phyloP scores from a whole-genome alignment of 2,797 vertebrate species.

The Sebastes alutus region DNA sequence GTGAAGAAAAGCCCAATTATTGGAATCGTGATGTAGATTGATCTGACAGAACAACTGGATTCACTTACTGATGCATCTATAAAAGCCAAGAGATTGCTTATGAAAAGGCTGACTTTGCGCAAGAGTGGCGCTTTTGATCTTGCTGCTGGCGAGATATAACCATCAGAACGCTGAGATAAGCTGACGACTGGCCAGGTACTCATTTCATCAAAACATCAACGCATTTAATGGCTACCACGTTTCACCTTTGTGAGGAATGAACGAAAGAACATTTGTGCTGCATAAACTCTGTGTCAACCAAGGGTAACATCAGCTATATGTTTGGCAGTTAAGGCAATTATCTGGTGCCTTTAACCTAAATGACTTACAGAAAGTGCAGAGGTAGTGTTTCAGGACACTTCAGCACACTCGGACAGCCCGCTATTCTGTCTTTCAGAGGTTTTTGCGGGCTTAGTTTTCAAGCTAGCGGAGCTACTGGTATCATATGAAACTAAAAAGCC shows the following conservation, averaged over 20 bases:
- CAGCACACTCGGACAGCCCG: background rate
- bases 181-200: slow-evolving; percentile 27
- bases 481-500: too few relatives aligned
- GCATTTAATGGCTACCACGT: slow-evolving; percentile 45
- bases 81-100: slow-evolving; percentile 20
- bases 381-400: background rate
- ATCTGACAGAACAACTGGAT: slow-evolving; percentile 31
- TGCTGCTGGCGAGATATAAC: slow-evolving; percentile 26
- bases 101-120: slow-evolving; percentile 31
- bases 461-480: too few relatives aligned
- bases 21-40: slow-evolving; percentile 2
- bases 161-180: slow-evolving; percentile 20
- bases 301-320: background rate
- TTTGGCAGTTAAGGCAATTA: background rate
- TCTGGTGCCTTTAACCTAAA: background rate
- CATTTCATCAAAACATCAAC: slow-evolving; percentile 39
- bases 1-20: slow-evolving; percentile 36
- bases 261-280: background rate
- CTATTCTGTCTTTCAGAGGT: too few relatives aligned
- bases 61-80: slow-evolving; percentile 23
- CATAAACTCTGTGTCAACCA: background rate
- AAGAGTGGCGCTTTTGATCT: slow-evolving; percentile 33
- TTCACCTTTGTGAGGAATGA: slow-evolving; percentile 29
- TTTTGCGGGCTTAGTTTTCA: too few relatives aligned
- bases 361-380: background rate